Conservation (phyloP, 1,140 invertebrate genomes). For the Trichonephila clavipes region DNA sequence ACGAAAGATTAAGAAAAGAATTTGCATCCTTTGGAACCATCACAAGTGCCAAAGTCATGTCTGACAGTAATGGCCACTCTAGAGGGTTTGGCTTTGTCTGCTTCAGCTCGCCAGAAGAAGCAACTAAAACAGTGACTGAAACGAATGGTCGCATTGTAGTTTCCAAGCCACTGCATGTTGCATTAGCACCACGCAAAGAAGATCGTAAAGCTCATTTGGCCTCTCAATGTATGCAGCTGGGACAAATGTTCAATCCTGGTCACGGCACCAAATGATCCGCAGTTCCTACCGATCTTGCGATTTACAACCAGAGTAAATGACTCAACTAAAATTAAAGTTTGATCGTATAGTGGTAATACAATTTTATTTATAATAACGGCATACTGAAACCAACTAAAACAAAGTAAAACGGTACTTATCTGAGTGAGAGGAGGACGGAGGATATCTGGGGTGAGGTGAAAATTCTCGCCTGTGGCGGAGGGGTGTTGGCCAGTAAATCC, state of each 20-base stretch:
- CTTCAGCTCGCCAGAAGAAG: conserved; percentile 98
- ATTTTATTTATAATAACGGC: too few relatives aligned
- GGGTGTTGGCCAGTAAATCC: too few relatives aligned
- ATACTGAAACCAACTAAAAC: too few relatives aligned
- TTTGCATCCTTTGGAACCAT: conserved; percentile 97
- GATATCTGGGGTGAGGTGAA: too few relatives aligned
- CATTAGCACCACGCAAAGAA: conserved; percentile 98
- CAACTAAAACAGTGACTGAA: conserved; percentile 99
- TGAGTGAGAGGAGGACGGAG: too few relatives aligned
- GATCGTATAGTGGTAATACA: too few relatives aligned
- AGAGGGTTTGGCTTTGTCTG: conserved; percentile 99
- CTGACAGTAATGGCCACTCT: conserved; percentile 82
- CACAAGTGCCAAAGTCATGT: conserved; percentile 93
- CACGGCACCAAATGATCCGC: too few relatives aligned
- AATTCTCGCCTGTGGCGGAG: too few relatives aligned
- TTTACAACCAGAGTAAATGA: too few relatives aligned
- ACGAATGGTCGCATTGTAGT: conserved; percentile 99
- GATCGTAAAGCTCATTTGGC: conserved; percentile 98
- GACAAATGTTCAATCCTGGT: conserved; percentile 91
- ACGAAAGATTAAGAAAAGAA: conserved; percentile 95
- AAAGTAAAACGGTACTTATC: too few relatives aligned
- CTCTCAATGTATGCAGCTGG: conserved; percentile 96
- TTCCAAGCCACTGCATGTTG: conserved; percentile 98
- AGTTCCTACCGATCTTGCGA: too few relatives aligned
- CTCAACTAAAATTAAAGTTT: too few relatives aligned